Conservation (phyloP, 53 echinoderm and acorn worm species). For the Arbacia lixula region DNA sequence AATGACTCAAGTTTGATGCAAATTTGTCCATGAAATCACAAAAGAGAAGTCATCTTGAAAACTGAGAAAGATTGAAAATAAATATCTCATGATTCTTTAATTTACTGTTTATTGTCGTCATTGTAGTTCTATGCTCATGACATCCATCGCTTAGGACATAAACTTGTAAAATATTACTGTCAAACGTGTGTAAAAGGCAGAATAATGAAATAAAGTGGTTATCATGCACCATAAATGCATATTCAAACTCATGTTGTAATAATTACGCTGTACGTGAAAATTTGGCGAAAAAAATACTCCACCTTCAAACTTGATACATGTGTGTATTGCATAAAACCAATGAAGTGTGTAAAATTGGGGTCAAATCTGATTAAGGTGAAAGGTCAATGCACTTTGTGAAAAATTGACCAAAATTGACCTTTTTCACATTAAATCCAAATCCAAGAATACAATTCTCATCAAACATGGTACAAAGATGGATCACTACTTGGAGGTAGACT, state of each 20-base stretch:
- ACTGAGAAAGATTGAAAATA: not conserved
- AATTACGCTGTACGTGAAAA: not conserved
- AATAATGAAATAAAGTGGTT: not conserved
- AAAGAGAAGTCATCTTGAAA: not conserved
- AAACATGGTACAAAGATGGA: too few relatives aligned
- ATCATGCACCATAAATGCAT: not conserved
- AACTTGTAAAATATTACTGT: not conserved
- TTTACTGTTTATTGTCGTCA: not conserved
- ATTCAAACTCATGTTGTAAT: not conserved
- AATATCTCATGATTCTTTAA: not conserved
- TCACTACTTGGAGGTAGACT: too few relatives aligned
- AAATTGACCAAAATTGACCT: too few relatives aligned
- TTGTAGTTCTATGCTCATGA: not conserved
- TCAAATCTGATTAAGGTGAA: too few relatives aligned
- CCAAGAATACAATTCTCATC: too few relatives aligned
- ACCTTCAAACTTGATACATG: too few relatives aligned
- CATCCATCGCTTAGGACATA: not conserved
- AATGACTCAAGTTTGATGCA: not conserved
- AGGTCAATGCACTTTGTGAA: too few relatives aligned
- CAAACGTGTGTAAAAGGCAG: not conserved
- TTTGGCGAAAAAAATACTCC: not conserved
- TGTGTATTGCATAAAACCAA: too few relatives aligned
- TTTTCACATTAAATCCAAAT: too few relatives aligned
- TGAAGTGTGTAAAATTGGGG: too few relatives aligned
- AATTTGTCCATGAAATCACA: not conserved